These are phyloP conservation scores for Clarias platycephalus DNA, from an alignment of 2,797 vertebrate species.

Conservation along the genomic window DNA sequence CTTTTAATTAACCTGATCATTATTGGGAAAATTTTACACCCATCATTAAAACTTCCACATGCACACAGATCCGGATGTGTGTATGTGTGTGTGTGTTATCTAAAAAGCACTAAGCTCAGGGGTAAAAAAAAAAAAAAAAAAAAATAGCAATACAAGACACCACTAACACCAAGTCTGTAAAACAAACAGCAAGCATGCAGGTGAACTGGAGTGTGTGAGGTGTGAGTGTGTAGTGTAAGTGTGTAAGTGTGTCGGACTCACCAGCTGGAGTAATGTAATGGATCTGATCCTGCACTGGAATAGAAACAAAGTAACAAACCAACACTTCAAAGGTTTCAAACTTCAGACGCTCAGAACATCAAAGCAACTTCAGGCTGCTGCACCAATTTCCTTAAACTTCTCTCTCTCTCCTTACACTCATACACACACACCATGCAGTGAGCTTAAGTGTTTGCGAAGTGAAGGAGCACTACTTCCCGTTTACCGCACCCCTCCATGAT, in stretches of 20 bases:
- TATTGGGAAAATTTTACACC: neutral
- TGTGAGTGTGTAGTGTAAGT: too few relatives aligned
- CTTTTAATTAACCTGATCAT: neutral
- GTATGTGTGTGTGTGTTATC: too few relatives aligned
- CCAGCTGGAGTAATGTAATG: neutral
- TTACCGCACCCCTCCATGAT: slow-evolving; percentile 19
- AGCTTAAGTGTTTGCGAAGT: neutral
- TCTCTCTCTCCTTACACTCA: neutral
- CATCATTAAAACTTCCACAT: neutral
- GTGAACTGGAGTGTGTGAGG: neutral
- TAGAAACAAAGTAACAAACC: neutral
- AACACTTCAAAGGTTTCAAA: too few relatives aligned
- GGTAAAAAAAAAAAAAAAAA: too few relatives aligned
- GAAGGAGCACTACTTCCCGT: slow-evolving; percentile 50
- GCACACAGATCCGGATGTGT: neutral
- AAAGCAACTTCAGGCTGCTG: neutral
- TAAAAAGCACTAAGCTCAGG: too few relatives aligned
- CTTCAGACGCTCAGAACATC: too few relatives aligned
- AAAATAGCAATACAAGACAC: too few relatives aligned
- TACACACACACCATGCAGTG: neutral
- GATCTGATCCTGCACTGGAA: neutral
- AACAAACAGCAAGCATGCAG: neutral
- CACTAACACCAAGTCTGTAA: neutral
- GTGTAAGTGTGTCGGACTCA: neutral
- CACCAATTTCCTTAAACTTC: neutral